phyloP scores from a whole-genome alignment of 2,797 vertebrate species.

The Crenichthys baileyi region DNA sequence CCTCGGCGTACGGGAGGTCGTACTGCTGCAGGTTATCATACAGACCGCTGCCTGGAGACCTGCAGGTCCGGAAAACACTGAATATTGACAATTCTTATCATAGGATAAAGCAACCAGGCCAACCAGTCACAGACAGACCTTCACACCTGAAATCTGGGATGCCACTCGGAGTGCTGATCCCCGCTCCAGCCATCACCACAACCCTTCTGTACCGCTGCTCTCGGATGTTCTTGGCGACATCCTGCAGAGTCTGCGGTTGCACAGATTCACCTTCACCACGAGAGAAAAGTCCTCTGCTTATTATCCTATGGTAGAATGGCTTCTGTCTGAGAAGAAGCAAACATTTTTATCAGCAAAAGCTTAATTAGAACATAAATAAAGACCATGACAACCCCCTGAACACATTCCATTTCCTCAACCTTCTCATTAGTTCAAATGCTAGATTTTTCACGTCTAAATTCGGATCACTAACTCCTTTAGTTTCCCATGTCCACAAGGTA shows the following conservation, averaged over 20 bases:
- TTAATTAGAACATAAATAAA: not conserved
- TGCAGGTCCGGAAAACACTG: slow-evolving; percentile 1
- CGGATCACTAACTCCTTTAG: too few species aligned
- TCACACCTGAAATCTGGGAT: slow-evolving; percentile 94
- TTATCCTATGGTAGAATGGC: slow-evolving; percentile 10
- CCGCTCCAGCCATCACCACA: slow-evolving; percentile 93
- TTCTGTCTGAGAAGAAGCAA: slow-evolving; percentile 31
- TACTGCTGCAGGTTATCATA: slow-evolving; percentile 93
- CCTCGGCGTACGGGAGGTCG: slow-evolving; percentile 92
- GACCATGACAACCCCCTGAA: not conserved
- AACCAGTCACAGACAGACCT: not conserved
- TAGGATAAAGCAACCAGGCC: not conserved
- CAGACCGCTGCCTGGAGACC: slow-evolving; percentile 90
- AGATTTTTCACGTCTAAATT: too few species aligned
- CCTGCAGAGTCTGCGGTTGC: slow-evolving; percentile 78
- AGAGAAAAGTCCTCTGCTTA: slow-evolving; percentile 61
- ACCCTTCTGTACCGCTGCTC: slow-evolving; percentile 78
- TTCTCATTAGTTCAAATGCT: too few species aligned
- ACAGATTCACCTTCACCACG: slow-evolving; percentile 44
- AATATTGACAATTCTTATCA: not conserved
- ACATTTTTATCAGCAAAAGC: not conserved
- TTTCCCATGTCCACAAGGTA: too few species aligned
- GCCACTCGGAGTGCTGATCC: slow-evolving; percentile 95
- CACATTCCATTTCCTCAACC: not conserved
- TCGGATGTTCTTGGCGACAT: slow-evolving; percentile 80